These are phyloP conservation scores for Oophaga sylvatica DNA, from an alignment of 2,797 vertebrate species.

Conservation along the genomic window DNA sequence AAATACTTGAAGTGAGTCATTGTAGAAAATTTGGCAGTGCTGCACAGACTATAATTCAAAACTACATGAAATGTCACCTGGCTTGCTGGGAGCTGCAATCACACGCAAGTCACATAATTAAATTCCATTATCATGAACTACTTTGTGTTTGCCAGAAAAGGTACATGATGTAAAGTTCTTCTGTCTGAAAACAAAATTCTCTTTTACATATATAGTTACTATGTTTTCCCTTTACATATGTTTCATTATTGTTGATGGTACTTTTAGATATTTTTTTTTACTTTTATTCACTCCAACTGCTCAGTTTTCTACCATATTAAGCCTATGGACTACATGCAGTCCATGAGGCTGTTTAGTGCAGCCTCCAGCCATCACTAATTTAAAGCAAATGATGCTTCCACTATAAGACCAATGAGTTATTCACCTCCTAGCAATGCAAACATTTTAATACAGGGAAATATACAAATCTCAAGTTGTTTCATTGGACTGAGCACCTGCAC, in stretches of 20 bases:
- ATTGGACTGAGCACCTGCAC: background rate
- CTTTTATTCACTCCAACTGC: too few relatives aligned
- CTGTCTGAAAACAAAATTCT: background rate
- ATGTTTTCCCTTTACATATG: background rate
- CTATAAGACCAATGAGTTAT: too few relatives aligned
- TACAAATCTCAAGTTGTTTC: too few relatives aligned
- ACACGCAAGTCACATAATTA: constrained; percentile 12
- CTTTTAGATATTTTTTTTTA: background rate
- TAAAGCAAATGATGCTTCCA: too few relatives aligned
- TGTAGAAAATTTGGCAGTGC: background rate
- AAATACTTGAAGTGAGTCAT: constrained; percentile 28
- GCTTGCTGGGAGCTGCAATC: background rate
- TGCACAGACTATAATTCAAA: background rate
- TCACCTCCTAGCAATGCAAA: too few relatives aligned
- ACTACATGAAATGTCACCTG: constrained; percentile 1
- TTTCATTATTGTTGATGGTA: background rate
- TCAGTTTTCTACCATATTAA: background rate
- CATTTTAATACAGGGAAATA: too few relatives aligned
- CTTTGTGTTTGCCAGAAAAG: constrained; percentile 21
- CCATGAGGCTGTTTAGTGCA: too few relatives aligned
- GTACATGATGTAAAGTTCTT: constrained; percentile 12
- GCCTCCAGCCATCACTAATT: too few relatives aligned
- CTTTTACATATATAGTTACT: background rate
- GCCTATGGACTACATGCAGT: too few relatives aligned
- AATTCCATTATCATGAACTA: constrained; percentile 23